Conservation (phyloP, 2,797 vertebrate species). For the Zalophus californianus region DNA sequence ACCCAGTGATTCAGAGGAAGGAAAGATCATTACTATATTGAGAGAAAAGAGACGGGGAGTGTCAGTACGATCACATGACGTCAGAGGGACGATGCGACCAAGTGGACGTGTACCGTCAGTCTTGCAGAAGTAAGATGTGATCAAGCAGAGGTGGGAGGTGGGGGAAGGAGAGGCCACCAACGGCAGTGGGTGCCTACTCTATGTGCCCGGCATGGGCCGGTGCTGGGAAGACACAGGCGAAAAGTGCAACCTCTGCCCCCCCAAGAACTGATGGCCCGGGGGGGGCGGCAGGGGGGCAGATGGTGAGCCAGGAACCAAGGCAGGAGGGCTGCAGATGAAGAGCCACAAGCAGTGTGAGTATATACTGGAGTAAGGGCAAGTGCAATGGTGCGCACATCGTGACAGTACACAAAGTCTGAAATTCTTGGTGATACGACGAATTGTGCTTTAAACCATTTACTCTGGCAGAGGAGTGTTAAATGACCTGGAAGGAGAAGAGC, state of each 20-base stretch:
- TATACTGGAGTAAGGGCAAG: background rate
- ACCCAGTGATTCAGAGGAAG: background rate
- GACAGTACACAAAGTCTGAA: background rate
- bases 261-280: background rate
- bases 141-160: background rate
- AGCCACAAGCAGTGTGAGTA: background rate
- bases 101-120: background rate
- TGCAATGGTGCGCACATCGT: fast-evolving
- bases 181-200: fast-evolving
- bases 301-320: background rate
- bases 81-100: background rate
- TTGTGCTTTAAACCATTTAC: background rate
- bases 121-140: background rate
- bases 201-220: too few relatives aligned
- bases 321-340: background rate
- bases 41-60: background rate
- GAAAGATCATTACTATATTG: background rate
- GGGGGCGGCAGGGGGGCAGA: background rate
- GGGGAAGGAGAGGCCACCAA: background rate
- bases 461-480: background rate
- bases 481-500: background rate
- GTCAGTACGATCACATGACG: background rate
- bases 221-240: background rate
- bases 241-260: background rate
- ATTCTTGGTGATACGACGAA: background rate